Percentiles rank a stretch among this genome's conserved stretches.
Evolutionary conservation across 2,888 invertebrate genomes (phyloP).

Genomic region (Aspidiotus destructor): DNA sequence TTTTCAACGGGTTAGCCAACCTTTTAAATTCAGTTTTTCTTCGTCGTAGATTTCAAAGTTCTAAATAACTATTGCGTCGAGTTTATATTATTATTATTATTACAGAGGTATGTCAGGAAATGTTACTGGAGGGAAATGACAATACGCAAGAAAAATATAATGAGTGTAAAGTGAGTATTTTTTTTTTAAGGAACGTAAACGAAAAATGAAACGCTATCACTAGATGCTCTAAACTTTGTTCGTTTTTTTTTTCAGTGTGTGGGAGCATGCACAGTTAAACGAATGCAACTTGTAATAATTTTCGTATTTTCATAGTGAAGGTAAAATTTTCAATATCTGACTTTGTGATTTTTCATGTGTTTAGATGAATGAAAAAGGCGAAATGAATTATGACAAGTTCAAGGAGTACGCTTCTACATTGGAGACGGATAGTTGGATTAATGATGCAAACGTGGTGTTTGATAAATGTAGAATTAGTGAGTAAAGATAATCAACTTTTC

Average conservation of each 20-base stretch:
- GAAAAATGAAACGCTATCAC: background rate
- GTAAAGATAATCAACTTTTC: background rate
- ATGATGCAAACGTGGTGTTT: constrained; percentile 7
- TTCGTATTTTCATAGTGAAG: background rate
- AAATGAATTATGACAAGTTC: background rate
- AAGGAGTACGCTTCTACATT: constrained; percentile 5
- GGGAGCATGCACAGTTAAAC: constrained; percentile 2
- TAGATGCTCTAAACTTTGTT: background rate
- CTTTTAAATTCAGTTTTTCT: background rate
- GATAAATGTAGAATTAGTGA: constrained; percentile 17
- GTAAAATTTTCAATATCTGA: background rate
- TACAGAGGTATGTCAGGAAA: constrained; percentile 10
- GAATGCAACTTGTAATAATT: background rate
- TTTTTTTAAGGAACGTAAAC: background rate
- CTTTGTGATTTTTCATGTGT: background rate
- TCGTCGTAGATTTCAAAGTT: background rate
- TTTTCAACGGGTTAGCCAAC: constrained; percentile 11
- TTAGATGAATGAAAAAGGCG: constrained; percentile 18
- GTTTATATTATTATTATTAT: background rate
- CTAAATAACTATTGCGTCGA: background rate
- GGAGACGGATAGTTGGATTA: constrained; percentile 15
- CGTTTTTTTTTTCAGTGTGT: constrained; percentile 7
- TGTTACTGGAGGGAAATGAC: background rate
- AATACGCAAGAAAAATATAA: background rate
- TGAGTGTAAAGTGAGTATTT: background rate